Conservation (phyloP, 2,888 invertebrate species). For the Pammene fasciana region DNA sequence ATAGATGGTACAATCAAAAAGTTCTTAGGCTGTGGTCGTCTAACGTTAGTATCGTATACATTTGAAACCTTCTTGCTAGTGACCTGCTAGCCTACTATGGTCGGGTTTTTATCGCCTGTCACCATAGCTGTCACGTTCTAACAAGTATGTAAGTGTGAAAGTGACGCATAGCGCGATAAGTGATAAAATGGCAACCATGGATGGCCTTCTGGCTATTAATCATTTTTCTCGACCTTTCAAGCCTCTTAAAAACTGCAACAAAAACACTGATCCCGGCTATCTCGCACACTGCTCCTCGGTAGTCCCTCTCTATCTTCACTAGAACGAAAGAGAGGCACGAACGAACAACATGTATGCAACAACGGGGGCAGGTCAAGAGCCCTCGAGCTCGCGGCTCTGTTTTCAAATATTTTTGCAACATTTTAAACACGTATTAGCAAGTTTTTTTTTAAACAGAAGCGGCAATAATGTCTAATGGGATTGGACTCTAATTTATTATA, state of each 20-base stretch:
- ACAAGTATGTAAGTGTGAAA: no score
- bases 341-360: not conserved
- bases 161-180: no score
- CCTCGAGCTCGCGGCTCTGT: constrained; percentile 7
- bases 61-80: no score
- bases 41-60: no score
- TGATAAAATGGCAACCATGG: no score
- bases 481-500: no score
- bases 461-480: no score
- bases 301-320: not conserved
- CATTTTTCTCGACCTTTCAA: not conserved
- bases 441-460: not conserved
- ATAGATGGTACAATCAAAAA: no score
- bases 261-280: not conserved
- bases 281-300: not conserved
- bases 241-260: not conserved
- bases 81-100: no score
- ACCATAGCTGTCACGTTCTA: no score
- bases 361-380: constrained; percentile 13
- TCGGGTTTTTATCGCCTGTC: no score
- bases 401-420: constrained; percentile 15
- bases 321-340: not conserved
- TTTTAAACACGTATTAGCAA: constrained; percentile 14
- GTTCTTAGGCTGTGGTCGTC: no score
- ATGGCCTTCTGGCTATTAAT: not conserved